Percentiles rank a stretch among this genome's conserved stretches.
phyloP scores from a whole-genome alignment of 2,888 invertebrate species.

The Megastigmus dorsalis region DNA sequence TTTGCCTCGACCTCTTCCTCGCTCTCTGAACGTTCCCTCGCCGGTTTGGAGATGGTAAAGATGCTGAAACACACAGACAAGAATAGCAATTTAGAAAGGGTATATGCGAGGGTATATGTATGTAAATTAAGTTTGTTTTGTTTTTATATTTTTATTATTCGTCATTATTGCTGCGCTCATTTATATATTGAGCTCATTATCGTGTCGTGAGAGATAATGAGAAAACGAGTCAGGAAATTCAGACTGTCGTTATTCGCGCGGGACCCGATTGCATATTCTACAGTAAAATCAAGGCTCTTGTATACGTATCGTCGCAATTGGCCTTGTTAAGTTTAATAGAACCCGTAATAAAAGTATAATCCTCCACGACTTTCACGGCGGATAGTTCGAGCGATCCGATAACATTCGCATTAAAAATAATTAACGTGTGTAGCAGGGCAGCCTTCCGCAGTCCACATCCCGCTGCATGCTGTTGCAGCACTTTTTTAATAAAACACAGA shows the following conservation, averaged over 20 bases:
- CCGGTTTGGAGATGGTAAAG: slow-evolving; percentile 73
- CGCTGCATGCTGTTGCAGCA: too few species aligned
- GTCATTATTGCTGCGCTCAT: too few species aligned
- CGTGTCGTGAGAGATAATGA: slow-evolving; percentile 41
- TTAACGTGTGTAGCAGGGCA: too few species aligned
- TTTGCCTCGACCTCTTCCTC: slow-evolving; percentile 73
- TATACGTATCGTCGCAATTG: slow-evolving; percentile 70
- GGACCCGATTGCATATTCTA: slow-evolving; percentile 61
- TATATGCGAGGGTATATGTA: too few species aligned
- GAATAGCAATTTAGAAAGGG: neutral
- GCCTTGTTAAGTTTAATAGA: slow-evolving; percentile 71
- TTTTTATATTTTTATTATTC: neutral
- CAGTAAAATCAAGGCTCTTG: slow-evolving; percentile 68
- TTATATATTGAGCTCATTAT: slow-evolving; percentile 29
- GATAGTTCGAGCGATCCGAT: slow-evolving; percentile 36
- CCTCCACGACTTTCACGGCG: slow-evolving; percentile 52
- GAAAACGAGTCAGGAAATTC: slow-evolving; percentile 46
- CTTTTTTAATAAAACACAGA: too few species aligned
- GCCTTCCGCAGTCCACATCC: too few species aligned
- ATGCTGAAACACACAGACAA: slow-evolving; percentile 66
- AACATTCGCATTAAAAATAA: slow-evolving; percentile 37
- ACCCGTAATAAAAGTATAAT: slow-evolving; percentile 66
- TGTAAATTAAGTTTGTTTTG: too few species aligned
- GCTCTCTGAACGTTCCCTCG: slow-evolving; percentile 71
- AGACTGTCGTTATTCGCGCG: slow-evolving; percentile 62